phyloP scores from a whole-genome alignment of 1,140 invertebrate genomes.

The Penaeus chinensis region DNA sequence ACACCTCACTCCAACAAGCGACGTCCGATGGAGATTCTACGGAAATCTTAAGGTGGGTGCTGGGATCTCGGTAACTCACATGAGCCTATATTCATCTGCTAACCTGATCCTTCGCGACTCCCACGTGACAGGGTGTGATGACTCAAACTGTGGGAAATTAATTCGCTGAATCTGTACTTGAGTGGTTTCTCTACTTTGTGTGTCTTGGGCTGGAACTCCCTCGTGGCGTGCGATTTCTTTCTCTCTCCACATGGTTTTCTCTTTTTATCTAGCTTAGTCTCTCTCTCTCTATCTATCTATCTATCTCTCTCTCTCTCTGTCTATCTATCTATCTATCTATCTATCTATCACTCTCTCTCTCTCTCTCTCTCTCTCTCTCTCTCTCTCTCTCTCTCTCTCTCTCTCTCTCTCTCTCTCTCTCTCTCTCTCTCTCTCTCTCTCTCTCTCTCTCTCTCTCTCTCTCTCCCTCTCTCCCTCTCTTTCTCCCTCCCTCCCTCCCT shows the following conservation, averaged over 20 bases:
- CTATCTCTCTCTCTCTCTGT: slow-evolving; percentile 29
- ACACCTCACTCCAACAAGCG: too few relatives aligned
- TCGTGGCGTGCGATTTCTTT: not conserved
- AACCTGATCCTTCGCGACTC: too few relatives aligned
- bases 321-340: not conserved
- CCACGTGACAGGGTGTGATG: too few relatives aligned
- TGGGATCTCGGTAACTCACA: too few relatives aligned
- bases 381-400: too few relatives aligned
- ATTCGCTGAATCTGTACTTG: too few relatives aligned
- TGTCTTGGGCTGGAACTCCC: not conserved
- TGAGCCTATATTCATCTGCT: too few relatives aligned
- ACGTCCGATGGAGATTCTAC: too few relatives aligned
- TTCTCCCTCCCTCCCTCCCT: not conserved
- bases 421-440: slow-evolving; percentile 13
- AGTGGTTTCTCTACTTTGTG: not conserved
- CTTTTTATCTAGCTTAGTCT: slow-evolving; percentile 27
- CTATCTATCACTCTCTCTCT: not conserved
- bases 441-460: not conserved
- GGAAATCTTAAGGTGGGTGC: too few relatives aligned
- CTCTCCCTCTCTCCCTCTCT: not conserved
- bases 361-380: not conserved
- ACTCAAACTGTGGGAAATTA: not conserved
- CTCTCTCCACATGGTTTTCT: slow-evolving; percentile 4
- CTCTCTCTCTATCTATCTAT: slow-evolving; percentile 37
- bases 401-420: not conserved